Base-by-base conservation (phyloP, 2,113 vertebrate species). In the Nothocercus julius region DNA sequence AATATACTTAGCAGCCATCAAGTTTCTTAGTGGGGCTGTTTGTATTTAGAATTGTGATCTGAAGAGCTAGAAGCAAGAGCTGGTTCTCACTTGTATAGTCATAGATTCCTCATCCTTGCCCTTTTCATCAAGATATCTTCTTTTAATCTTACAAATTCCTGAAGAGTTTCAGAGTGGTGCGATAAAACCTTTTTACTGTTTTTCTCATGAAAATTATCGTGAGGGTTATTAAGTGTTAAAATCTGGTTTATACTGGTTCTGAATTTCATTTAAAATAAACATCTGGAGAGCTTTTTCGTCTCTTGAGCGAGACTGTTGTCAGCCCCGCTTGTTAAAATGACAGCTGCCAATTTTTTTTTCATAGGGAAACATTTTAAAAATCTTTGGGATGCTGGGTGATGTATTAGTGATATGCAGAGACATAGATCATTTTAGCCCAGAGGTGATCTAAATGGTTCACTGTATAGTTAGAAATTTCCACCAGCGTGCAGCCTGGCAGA, bases 241-340 rank as follows among this genome's bases (percentile, higher is more conserved):
- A 96, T 95, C 94, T 95, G 90, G 69, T 91, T 95, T 93, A 49
- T 92, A 49, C 90, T 86, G 88, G 80, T 96, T 94, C 88, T 94
- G 94, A 95, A 94, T 95, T 90, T 92, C 85, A 92, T 94, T 94
- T 90, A 58, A 95, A 95, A 90, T 90, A 92, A 94, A 94, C 90
- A 96, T 94, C 92, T 97, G 93, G 93, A 89, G 73, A 84, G 90
- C 88, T 93, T 92, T 92, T 94, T 95, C 90, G 96, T 97, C 92
- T 95, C 69, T 75, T 68, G 25, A 84, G 76, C 62, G 47, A 91
- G 74, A 30, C 66, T 87, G 73, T 88, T 84, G 85, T 88, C 76
- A 85, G 91, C 75, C 72, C 89, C 9, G 3, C 70, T 93, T 1
- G 5, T 84, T 91, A 88, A 93, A 95, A 90, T 68, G 82, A 88